Base-by-base conservation (phyloP, 2,888 invertebrate species). In the Adelphocoris suturalis region DNA sequence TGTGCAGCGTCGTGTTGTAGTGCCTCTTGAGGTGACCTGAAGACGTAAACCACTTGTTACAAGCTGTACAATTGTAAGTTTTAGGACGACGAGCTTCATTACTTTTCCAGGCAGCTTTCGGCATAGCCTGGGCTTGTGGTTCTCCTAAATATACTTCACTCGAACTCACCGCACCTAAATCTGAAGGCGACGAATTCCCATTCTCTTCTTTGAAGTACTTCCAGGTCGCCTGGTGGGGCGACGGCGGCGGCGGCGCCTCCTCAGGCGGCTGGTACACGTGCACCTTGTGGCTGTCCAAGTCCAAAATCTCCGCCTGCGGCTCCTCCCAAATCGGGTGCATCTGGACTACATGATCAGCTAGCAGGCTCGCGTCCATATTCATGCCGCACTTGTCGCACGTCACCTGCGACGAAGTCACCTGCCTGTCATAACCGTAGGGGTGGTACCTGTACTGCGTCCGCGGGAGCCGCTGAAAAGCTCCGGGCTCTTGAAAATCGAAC, bases 41-140 rank as follows among this genome's bases (percentile, higher is more conserved):
- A 93, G 97, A 97, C 28, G 98, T 98, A 93, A 98, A 98, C 98
- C 98, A 98, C 94, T 98, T 98, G 94, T 98, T 98, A 94, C 98
- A 98, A 89, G 98, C 97, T 7, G 97, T 97, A 93, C 98, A 98
- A 92, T 98, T 97, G 94, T 98, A 98, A 0, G 97, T 98, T 94
- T 98, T 98, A 87, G 98, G 98, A 89, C 98, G 95, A 91, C 98
- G 95, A 37, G 97, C 97, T 94, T 98, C 98, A 93, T 97, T 97
- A 28, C 97, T 97, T 93, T 97, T 98, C 97, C 97, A 97, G 86
- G 94, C 93, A 90, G 93, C 93, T 61, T 92, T 91, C 0, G 91
- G 88, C 46, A 90, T 52, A 12, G 90, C n/a, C 14, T 89, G 89
- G 16, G 90, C 82, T 23, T 90, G 89, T 1, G 91, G 91, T 27